Base-by-base conservation (phyloP, 2,888 invertebrate genomes). In the Teleiodes luculella region DNA sequence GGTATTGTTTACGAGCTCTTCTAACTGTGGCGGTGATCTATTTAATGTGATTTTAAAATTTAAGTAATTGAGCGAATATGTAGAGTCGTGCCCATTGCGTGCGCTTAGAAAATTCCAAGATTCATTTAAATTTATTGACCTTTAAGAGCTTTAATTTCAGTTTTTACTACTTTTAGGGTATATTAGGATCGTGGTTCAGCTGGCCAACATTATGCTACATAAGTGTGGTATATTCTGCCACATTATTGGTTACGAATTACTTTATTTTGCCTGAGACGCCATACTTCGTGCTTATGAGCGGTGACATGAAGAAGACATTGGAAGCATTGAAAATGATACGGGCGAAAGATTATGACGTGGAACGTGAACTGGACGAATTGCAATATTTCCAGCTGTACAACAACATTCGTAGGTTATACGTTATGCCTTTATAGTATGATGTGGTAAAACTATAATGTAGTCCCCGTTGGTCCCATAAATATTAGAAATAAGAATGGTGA, bases 261-360 rank as follows among this genome's bases (percentile, higher is more conserved):
- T 37, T 16, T n/a, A n/a, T n/a, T 2, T 69, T 83, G 0, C 76
- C 80, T 0, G 85, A 86, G 53, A 76, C 82, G 0, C 86, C 85
- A 0, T 79, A 82, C 58, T 84, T 58, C 45, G 36, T 75, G 0
- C 67, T 86, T 0, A 56, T 78, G 57, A 71, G 62, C 10, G 59
- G 63, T 0, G 61, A 55, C 0, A 55, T 59, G 0, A 67, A 66
- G 1, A 53, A 64, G 0, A 72, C 78, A 0, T 62, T 57, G 41
- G 46, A 24, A 0, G 46, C 59, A 0, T 59, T 86, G 5, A 65
- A 56, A 28, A 67, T 62, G 37, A 80, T 83, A 52, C 68, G 86
- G 52, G 62, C 70, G 0, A 50, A 51, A 0, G 54, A 62, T 7
- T 78, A 75, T 41, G 59, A 78, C 28, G 33, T 77, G 1, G 63